Base-by-base conservation (phyloP, 53 echinoderm and acorn worm genomes). In the Patiria pectinifera region DNA sequence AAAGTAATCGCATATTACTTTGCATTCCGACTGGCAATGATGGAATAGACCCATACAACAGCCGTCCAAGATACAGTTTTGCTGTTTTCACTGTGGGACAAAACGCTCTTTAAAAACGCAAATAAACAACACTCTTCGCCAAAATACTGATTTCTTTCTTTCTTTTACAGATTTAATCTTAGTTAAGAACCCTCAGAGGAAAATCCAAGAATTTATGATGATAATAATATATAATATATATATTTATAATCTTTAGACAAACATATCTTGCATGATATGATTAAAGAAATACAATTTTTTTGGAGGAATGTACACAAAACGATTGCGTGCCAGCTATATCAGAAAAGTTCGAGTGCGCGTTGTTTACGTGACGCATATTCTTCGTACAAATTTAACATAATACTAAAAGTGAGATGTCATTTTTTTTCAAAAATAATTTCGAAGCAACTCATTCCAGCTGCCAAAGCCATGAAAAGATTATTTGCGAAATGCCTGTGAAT, bases 261-360 rank as follows among this genome's bases (percentile, higher is more conserved):
- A 90, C 82, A 90, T 79, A 83, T 90, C 81, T 90, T 90, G 90
- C 90, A 80, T 81, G 90, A 90, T 44, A 87, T 85, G 85, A 69
- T 14, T 90, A 90, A 90, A 90, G 81, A 80, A 90, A 90, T 63
- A 90, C 14, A 25, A 81, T 63, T 53, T 53, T 53, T 46, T 90
- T 90, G 80, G 80, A 90, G 90, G 81, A 90, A 90, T 81, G 46
- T 90, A 90, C 63, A 80, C 81, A 90, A 35, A 80, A 90, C 47
- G 23, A 90, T 69, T 23, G 14, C 13, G 62, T 90, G 47, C 22
- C 47, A 24, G 80, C 80, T 53, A 53, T 79, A 46, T 45, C 10
- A 47, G 80, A 79, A 47, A 79, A 1, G 24, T 19, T 23, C 10
- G 74, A 23, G 69, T 69, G 69, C 69, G 69, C 53, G 69, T 69